Conservation (phyloP, 2,888 invertebrate species). For the Diabrotica balteata region DNA sequence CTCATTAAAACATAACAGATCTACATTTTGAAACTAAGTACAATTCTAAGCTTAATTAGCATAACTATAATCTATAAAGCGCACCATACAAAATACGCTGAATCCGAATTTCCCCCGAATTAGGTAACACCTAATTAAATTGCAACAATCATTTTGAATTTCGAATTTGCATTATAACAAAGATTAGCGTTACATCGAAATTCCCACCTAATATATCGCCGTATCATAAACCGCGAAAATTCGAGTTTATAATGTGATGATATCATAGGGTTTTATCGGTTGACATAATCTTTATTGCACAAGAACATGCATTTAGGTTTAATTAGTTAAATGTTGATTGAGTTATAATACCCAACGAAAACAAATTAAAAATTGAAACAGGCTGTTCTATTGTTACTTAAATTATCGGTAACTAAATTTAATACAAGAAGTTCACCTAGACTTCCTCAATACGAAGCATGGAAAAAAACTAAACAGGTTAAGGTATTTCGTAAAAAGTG, state of each 20-base stretch:
- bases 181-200: conserved; percentile 11
- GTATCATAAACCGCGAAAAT: conserved; percentile 15
- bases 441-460: too few species aligned
- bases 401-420: too few species aligned
- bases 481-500: too few species aligned
- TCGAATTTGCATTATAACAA: conserved; percentile 1
- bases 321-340: background rate
- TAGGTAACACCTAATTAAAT: conserved; percentile 13
- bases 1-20: too few species aligned
- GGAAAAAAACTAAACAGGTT: too few species aligned
- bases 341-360: too few species aligned
- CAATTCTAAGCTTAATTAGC: too few species aligned
- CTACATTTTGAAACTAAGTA: too few species aligned
- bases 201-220: conserved; percentile 13
- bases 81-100: background rate
- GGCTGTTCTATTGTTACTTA: too few species aligned
- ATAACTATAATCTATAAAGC: too few species aligned
- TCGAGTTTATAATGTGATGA: conserved; percentile 23
- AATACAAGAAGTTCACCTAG: too few species aligned
- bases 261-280: conserved; percentile 8
- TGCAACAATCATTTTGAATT: conserved; percentile 8
- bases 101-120: background rate
- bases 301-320: conserved; percentile 3
- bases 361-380: too few species aligned
- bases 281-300: conserved; percentile 20